Percentiles rank a stretch among this genome's conserved stretches.
Evolutionary conservation across 2,797 vertebrate species (phyloP).

Genomic region (Brotogeris chrysoptera): DNA sequence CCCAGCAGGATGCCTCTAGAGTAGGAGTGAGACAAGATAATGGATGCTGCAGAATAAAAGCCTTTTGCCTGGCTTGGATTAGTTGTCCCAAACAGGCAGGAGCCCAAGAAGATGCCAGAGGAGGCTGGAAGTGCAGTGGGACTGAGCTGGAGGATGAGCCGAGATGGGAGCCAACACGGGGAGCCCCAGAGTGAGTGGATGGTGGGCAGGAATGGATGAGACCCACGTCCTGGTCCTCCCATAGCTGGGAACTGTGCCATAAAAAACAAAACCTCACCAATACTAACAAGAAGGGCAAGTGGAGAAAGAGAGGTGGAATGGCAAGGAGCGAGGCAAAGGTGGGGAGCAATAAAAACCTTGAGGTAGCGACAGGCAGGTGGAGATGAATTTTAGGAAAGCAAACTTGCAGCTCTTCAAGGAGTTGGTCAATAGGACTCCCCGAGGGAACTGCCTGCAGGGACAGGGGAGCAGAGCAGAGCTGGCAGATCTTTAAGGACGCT

Average conservation of each 20-base stretch:
- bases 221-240: neutral
- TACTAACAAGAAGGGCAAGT: neutral
- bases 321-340: neutral
- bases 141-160: neutral
- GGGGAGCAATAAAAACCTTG: neutral
- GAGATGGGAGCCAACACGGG: neutral
- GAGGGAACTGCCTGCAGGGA: neutral
- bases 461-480: neutral
- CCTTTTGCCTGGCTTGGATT: neutral
- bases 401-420: neutral
- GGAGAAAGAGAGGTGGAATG: neutral
- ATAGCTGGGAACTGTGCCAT: neutral
- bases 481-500: neutral
- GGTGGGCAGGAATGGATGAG: neutral
- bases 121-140: neutral
- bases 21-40: neutral
- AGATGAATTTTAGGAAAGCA: neutral
- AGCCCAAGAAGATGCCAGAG: neutral
- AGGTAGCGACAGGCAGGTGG: conserved; percentile 41
- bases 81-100: neutral
- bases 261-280: neutral
- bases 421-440: neutral
- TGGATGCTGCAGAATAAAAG: neutral
- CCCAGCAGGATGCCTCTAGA: rapidly evolving
- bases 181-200: rapidly evolving